Evolutionary conservation across 2,888 invertebrate species (phyloP), one percentile per base, ranked within the genome.

Genomic region (Rosalia funebris): DNA sequence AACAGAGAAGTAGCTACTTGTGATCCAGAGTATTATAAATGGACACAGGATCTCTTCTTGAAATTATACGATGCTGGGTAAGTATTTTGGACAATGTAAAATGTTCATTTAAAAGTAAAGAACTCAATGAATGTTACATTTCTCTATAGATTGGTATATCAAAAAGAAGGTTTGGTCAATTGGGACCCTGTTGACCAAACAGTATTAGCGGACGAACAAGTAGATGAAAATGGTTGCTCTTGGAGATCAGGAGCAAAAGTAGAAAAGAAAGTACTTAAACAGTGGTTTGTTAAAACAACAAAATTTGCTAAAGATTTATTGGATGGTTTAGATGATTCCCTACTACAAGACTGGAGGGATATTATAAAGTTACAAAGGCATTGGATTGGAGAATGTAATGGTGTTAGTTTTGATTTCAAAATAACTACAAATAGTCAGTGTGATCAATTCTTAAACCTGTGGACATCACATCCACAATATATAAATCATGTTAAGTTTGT

Each of bases 121-220:
- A n/a, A n/a, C n/a, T n/a, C n/a, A n/a, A n/a, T n/a, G n/a, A n/a
- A n/a, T n/a, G n/a, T n/a, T n/a, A n/a, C n/a, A n/a, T n/a, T 46
- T 57, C 41, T 25, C 15, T 46, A n/a, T 42, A 63, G 66, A 1
- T 84, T 99, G 46, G 91, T 90, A 1, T 97, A 97, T 81, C 92
- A 91, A 78, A 92, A 89, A 79, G 88, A 93, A 89, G 91, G 94
- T 9, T 83, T 89, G 65, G 98, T 98, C 0, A 98, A 98, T 83
- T 99, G 99, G 99, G 99, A 99, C 84, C 99, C 99, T 1, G 86
- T 98, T 0, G 99, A 99, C 82, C 83, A 93, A 81, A 99, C 99
- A 1, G 99, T 99, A 1, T 82, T 99, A 65, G 99, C 98, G 2
- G 94, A 98, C 82, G 99, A 99, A 79, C 99, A 99, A 85, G 96